Conservation (phyloP, 2,888 invertebrate genomes). For the Chrysotoxum bicinctum region DNA sequence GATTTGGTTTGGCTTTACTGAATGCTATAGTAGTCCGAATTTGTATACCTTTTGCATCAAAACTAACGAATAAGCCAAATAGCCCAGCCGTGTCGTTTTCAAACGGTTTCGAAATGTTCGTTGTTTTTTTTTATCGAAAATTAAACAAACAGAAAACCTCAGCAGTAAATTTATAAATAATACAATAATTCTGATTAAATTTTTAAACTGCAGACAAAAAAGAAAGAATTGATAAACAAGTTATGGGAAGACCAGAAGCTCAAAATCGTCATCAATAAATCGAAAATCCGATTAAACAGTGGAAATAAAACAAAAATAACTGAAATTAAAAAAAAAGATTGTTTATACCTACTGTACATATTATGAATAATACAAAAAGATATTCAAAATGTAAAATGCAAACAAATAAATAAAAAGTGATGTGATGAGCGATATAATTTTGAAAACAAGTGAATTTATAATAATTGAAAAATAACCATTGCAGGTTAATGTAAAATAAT, state of each 20-base stretch:
- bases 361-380: constrained; percentile 28
- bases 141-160: constrained; percentile 73
- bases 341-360: not conserved
- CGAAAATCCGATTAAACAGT: constrained; percentile 43
- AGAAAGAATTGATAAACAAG: constrained; percentile 73
- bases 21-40: constrained; percentile 26
- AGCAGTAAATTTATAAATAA: constrained; percentile 74
- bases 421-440: constrained; percentile 18
- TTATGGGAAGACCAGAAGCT: constrained; percentile 73
- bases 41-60: constrained; percentile 18
- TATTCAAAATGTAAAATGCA: constrained; percentile 54
- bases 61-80: constrained; percentile 50
- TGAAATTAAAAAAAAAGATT: not conserved
- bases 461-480: not conserved
- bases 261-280: constrained; percentile 43
- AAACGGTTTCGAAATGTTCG: not conserved
- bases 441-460: constrained; percentile 30
- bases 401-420: constrained; percentile 14
- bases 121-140: constrained; percentile 18
- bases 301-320: constrained; percentile 6
- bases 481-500: constrained; percentile 22
- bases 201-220: constrained; percentile 57
- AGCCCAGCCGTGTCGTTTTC: constrained; percentile 4
- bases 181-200: constrained; percentile 73
- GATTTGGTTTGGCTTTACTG: not conserved